Conservation (phyloP, 2,113 vertebrate genomes). For the Periophthalmodon schlosseri region DNA sequence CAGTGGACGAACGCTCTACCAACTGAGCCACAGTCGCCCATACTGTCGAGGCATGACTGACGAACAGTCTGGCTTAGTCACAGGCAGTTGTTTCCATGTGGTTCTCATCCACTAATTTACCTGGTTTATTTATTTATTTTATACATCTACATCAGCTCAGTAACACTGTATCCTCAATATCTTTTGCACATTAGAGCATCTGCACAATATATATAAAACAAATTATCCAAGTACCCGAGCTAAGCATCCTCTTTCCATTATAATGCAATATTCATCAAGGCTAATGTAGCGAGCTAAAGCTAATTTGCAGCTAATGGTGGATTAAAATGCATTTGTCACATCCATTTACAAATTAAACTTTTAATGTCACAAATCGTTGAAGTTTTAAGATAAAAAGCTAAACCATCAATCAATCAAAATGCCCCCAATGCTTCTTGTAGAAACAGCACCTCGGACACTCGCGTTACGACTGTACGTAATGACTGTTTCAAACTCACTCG, state of each 20-base stretch:
- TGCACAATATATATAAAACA: neutral
- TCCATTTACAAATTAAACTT: conserved; percentile 1
- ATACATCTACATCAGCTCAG: neutral
- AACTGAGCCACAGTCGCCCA: too few species aligned
- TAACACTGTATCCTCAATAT: neutral
- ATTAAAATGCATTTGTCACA: neutral
- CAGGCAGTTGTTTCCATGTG: too few species aligned
- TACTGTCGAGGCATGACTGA: too few species aligned
- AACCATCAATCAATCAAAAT: neutral
- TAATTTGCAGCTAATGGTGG: conserved; percentile 1
- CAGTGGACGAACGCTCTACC: too few species aligned
- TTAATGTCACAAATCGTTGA: neutral
- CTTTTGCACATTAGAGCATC: neutral
- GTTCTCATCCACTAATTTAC: too few species aligned
- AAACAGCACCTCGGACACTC: neutral
- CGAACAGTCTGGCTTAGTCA: too few species aligned
- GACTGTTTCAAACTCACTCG: neutral
- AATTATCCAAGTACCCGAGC: neutral
- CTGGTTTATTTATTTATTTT: neutral
- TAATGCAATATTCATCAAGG: conserved; percentile 6
- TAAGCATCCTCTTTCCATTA: neutral
- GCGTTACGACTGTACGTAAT: too few species aligned
- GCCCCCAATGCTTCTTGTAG: neutral
- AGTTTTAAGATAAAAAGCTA: neutral
- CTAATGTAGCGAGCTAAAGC: conserved; percentile 12